phyloP scores from a whole-genome alignment of 2,888 invertebrate genomes.

The Ischnura elegans region DNA sequence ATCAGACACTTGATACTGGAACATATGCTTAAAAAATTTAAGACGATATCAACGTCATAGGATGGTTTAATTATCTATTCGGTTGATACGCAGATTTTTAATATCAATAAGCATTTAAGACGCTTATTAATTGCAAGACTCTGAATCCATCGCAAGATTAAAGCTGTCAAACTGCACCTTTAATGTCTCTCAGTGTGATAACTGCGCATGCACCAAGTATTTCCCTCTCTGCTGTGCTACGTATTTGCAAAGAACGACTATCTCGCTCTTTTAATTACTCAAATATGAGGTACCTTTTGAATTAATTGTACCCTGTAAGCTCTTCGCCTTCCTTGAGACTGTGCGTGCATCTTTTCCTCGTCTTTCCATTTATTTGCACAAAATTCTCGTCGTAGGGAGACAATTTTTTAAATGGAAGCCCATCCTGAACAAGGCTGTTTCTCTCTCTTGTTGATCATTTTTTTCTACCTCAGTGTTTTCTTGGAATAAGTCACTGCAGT shows the following conservation, averaged over 20 bases:
- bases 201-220: neutral
- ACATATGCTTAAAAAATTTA: too few relatives aligned
- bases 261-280: neutral
- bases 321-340: too few relatives aligned
- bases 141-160: neutral
- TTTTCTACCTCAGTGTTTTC: neutral
- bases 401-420: neutral
- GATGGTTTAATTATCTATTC: too few relatives aligned
- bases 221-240: neutral
- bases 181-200: neutral
- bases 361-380: neutral
- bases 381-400: neutral
- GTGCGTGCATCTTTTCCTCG: neutral
- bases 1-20: too few relatives aligned
- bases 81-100: too few relatives aligned
- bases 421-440: too few relatives aligned
- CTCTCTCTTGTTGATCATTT: neutral
- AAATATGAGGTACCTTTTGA: neutral
- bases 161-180: neutral
- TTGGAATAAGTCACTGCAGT: neutral
- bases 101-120: too few relatives aligned
- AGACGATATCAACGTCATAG: too few relatives aligned
- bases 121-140: neutral
- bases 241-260: neutral
- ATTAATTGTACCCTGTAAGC: neutral